phyloP scores from a whole-genome alignment of 2,888 invertebrate species.

The Gisinianus flammeolus region DNA sequence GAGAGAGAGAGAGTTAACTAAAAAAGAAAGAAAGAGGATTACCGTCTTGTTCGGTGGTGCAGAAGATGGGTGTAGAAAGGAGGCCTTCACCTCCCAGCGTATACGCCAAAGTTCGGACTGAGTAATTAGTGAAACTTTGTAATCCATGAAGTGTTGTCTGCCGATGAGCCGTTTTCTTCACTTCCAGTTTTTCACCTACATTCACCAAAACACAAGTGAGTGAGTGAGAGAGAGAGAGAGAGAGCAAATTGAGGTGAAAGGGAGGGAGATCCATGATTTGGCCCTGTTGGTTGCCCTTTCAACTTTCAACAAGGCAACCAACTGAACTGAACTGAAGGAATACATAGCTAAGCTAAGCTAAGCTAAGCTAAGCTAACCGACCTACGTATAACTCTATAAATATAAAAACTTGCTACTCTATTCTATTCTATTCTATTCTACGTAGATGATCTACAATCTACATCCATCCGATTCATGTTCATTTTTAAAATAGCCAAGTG shows the following conservation, averaged over 20 bases:
- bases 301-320: too few species aligned
- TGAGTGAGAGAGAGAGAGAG: not conserved
- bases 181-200: slow-evolving; percentile 54
- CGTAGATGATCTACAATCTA: too few species aligned
- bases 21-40: slow-evolving; percentile 40
- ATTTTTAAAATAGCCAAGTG: too few species aligned
- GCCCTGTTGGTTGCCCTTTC: too few species aligned
- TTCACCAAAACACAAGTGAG: not conserved
- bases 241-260: not conserved
- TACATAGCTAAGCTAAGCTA: too few species aligned
- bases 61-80: slow-evolving; percentile 62
- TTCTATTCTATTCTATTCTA: too few species aligned
- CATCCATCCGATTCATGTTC: too few species aligned
- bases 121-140: slow-evolving; percentile 64
- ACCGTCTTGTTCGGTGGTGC: slow-evolving; percentile 64
- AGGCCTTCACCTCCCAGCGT: slow-evolving; percentile 64
- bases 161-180: slow-evolving; percentile 58
- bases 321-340: too few species aligned
- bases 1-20: not conserved
- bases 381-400: too few species aligned
- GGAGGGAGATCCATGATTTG: not conserved
- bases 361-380: too few species aligned
- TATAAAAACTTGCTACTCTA: not conserved
- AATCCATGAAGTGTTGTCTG: slow-evolving; percentile 60
- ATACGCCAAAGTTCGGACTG: slow-evolving; percentile 63